Percentiles rank a stretch among this genome's conserved stretches.
Evolutionary conservation across 2,888 invertebrate species (phyloP).

Genomic region (Thymelicus acteon): DNA sequence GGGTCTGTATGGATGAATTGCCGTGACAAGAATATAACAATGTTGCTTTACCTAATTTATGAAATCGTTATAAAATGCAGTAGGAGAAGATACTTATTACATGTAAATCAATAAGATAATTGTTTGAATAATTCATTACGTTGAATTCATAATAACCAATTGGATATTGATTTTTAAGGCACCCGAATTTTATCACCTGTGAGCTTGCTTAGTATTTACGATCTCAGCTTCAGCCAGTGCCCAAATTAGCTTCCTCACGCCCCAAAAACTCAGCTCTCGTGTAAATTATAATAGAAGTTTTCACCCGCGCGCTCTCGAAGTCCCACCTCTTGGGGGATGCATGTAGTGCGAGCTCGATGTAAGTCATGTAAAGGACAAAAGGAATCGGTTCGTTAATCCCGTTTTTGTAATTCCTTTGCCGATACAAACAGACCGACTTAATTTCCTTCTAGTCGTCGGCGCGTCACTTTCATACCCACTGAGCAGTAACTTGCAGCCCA

Average conservation of each 20-base stretch:
- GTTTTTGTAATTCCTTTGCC: slow-evolving; percentile 39
- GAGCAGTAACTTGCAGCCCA: slow-evolving; percentile 43
- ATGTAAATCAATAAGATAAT: too few species aligned
- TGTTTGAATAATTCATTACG: too few species aligned
- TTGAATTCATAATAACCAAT: too few species aligned
- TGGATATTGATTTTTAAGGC: background rate
- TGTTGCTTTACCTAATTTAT: too few species aligned
- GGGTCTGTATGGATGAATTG: too few species aligned
- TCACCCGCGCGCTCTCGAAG: slow-evolving; percentile 23
- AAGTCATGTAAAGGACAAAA: slow-evolving; percentile 38
- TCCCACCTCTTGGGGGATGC: slow-evolving; percentile 10
- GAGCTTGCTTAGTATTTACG: too few species aligned
- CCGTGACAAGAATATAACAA: too few species aligned
- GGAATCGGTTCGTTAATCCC: slow-evolving; percentile 37
- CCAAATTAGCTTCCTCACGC: slow-evolving; percentile 29
- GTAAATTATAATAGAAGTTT: slow-evolving; percentile 31
- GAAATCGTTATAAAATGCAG: too few species aligned
- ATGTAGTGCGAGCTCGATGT: slow-evolving; percentile 18
- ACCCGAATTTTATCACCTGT: background rate
- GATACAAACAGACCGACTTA: slow-evolving; percentile 45
- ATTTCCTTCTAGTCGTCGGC: slow-evolving; percentile 46
- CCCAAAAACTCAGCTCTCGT: slow-evolving; percentile 19
- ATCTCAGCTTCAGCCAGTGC: too few species aligned
- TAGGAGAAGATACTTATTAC: too few species aligned
- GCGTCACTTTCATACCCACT: slow-evolving; percentile 40